A percentile compares a stretch with the other conserved stretches of the same genome.
These are phyloP conservation scores for Drosophila tristis DNA, from an alignment of 1,140 invertebrate genomes.

Conservation along the genomic window DNA sequence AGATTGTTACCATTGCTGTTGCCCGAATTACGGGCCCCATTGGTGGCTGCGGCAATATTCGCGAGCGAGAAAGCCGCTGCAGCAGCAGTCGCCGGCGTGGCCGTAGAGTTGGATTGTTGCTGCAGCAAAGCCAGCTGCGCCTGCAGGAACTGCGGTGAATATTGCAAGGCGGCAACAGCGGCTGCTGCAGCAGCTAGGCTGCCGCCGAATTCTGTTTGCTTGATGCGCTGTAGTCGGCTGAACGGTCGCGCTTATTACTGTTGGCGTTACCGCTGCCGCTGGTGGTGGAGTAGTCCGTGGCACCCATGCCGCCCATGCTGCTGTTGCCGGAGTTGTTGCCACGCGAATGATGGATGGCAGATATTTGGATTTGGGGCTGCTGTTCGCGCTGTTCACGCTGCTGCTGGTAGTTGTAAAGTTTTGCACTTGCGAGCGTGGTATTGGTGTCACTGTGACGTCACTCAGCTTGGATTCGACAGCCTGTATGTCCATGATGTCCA, in stretches of 20 bases:
- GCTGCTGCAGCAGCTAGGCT: conserved; percentile 69
- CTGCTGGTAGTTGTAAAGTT: conserved; percentile 82
- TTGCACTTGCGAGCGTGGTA: conserved; percentile 86
- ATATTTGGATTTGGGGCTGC: conserved; percentile 82
- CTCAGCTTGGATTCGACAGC: conserved; percentile 89
- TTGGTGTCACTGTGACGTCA: conserved; percentile 89
- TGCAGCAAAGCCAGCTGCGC: conserved; percentile 75
- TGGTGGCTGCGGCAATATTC: conserved; percentile 63
- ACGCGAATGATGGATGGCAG: conserved; percentile 77
- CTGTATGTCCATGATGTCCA: conserved; percentile 90
- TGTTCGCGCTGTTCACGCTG: conserved; percentile 80
- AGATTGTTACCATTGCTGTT: conserved; percentile 42
- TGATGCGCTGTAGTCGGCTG: conserved; percentile 30
- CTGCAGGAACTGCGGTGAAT: conserved; percentile 76
- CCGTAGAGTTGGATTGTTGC: conserved; percentile 79
- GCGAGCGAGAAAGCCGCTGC: conserved; percentile 64
- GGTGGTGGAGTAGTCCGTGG: conserved; percentile 84
- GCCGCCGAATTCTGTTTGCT: conserved; percentile 60
- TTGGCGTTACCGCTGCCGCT: conserved; percentile 68
- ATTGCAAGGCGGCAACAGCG: conserved; percentile 73
- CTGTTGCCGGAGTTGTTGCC: conserved; percentile 28
- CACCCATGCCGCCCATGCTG: conserved; percentile 50
- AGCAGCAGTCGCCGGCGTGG: conserved; percentile 68
- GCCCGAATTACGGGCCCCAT: conserved; percentile 49
- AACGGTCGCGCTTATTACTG: conserved; percentile 61